phyloP scores from a whole-genome alignment of 2,113 vertebrate genomes.

The Triplophysa dalaica region DNA sequence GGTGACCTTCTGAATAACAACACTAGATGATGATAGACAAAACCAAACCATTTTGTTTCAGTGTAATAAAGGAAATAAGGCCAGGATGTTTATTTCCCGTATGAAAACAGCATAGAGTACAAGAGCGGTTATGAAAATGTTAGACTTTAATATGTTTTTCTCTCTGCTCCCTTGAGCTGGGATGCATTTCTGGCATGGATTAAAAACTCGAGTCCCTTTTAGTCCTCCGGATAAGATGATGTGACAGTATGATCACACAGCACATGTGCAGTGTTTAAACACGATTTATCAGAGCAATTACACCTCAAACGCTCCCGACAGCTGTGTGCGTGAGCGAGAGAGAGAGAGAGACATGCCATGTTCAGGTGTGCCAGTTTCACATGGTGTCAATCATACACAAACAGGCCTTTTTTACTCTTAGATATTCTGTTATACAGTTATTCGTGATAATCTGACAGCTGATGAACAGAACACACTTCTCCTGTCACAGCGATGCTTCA shows the following conservation, averaged over 20 bases:
- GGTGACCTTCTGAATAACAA: conserved; percentile 32
- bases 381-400: conserved; percentile 37
- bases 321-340: conserved; percentile 36
- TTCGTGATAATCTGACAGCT: conserved; percentile 16
- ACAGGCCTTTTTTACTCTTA: neutral
- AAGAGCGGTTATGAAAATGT: neutral
- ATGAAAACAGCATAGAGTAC: neutral
- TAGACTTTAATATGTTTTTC: neutral
- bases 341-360: neutral
- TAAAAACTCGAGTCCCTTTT: conserved; percentile 26
- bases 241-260: conserved; percentile 53
- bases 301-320: conserved; percentile 49
- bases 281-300: conserved; percentile 61
- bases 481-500: no score
- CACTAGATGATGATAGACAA: neutral
- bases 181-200: neutral
- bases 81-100: neutral
- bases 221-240: conserved; percentile 48
- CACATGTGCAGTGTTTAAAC: conserved; percentile 57
- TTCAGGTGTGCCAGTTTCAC: conserved; percentile 38
- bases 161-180: conserved; percentile 15
- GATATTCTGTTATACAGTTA: neutral
- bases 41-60: conserved; percentile 4
- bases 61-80: neutral
- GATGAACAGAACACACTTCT: neutral